Evolutionary conservation across 2,888 invertebrate genomes (phyloP).

Genomic region (Acrocyrtus sp.): DNA sequence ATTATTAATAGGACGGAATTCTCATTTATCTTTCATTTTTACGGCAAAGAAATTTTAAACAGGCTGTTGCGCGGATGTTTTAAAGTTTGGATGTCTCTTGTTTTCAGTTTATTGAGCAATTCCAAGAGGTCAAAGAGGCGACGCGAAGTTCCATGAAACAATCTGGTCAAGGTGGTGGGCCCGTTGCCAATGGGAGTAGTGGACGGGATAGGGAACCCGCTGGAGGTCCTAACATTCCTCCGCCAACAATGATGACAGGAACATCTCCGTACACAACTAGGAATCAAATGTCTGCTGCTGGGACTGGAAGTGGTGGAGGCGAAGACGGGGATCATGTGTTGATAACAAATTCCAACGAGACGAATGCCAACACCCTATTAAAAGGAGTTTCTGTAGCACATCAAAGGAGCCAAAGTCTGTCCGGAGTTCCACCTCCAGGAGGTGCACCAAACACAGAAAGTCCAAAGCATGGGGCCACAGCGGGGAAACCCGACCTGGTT

Average conservation of each 20-base stretch:
- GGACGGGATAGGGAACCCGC: conserved; percentile 32
- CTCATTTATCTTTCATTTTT: background rate
- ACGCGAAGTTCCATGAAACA: conserved; percentile 71
- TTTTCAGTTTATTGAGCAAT: conserved; percentile 93
- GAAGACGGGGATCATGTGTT: conserved; percentile 55
- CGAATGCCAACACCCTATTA: conserved; percentile 60
- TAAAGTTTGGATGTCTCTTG: conserved; percentile 47
- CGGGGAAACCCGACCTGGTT: conserved; percentile 57
- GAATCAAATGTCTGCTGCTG: conserved; percentile 48
- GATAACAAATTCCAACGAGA: conserved; percentile 61
- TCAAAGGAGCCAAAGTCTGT: conserved; percentile 67
- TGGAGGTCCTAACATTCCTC: conserved; percentile 53
- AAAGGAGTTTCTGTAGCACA: conserved; percentile 65
- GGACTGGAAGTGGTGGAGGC: conserved; percentile 16
- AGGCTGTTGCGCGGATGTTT: no score
- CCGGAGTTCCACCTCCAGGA: conserved; percentile 64
- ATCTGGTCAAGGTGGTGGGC: conserved; percentile 69
- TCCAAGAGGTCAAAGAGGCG: conserved; percentile 97
- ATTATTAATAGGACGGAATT: background rate
- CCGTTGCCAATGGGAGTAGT: conserved; percentile 39
- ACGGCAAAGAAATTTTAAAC: no score
- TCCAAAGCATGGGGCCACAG: conserved; percentile 61
- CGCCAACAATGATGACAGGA: conserved; percentile 47
- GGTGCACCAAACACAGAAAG: conserved; percentile 55
- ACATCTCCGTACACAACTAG: conserved; percentile 53